Percentiles rank a stretch among this genome's conserved stretches.
Evolutionary conservation across 2,888 invertebrate species (phyloP).

Genomic region (Nebria salina): DNA sequence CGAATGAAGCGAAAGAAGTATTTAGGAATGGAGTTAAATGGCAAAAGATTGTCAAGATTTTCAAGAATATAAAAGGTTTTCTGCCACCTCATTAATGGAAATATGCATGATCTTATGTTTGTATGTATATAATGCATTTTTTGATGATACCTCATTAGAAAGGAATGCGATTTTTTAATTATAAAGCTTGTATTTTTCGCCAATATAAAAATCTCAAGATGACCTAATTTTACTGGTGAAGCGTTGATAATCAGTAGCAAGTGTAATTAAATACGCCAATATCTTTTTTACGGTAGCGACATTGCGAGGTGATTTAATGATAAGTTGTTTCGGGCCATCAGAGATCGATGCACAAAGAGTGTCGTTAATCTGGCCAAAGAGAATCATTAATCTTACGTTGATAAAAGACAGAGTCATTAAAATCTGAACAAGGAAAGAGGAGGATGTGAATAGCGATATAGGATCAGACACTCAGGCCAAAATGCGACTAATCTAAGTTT

Average conservation of each 20-base stretch:
- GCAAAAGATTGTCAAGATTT: too few species aligned
- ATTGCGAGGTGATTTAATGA: conserved; percentile 28
- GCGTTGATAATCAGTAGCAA: background rate
- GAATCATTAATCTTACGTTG: conserved; percentile 43
- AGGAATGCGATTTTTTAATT: too few species aligned
- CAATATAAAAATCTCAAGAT: background rate
- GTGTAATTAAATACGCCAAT: conserved; percentile 39
- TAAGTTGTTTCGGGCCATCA: conserved; percentile 37
- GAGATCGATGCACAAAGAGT: conserved; percentile 38
- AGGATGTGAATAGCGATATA: background rate
- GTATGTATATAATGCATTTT: too few species aligned
- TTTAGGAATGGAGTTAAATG: too few species aligned
- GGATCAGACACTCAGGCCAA: conserved; percentile 15
- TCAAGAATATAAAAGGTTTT: too few species aligned
- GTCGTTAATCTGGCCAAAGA: conserved; percentile 41
- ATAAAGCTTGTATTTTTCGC: too few species aligned
- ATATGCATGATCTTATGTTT: too few species aligned
- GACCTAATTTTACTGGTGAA: background rate
- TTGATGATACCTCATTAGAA: too few species aligned
- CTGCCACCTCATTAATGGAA: too few species aligned
- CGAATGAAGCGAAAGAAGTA: too few species aligned
- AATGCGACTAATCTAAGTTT: conserved; percentile 44
- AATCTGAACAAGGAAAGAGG: conserved; percentile 33
- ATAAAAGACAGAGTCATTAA: conserved; percentile 47
- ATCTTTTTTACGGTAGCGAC: conserved; percentile 11